phyloP scores from a whole-genome alignment of 2,888 invertebrate species.

The Cantharis rustica region DNA sequence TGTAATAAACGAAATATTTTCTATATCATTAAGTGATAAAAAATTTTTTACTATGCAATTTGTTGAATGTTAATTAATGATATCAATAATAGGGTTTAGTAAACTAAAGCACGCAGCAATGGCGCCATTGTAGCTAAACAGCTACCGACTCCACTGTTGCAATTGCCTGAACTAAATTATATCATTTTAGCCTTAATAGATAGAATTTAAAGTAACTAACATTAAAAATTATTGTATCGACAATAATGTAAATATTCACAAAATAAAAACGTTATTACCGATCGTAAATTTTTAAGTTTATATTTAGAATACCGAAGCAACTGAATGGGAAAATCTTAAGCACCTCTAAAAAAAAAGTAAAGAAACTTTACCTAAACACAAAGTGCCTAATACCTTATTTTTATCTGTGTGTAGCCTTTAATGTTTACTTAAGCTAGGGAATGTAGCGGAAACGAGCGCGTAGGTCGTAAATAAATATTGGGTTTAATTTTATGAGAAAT shows the following conservation, averaged over 20 bases:
- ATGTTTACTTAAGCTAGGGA: too few relatives aligned
- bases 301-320: too few relatives aligned
- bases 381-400: too few relatives aligned
- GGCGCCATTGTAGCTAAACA: background rate
- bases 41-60: slow-evolving; percentile 11
- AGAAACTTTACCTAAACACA: too few relatives aligned
- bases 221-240: background rate
- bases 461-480: too few relatives aligned
- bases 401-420: too few relatives aligned
- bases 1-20: slow-evolving; percentile 27
- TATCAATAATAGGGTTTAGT: background rate
- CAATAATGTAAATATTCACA: background rate
- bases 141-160: background rate
- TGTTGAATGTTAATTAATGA: background rate
- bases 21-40: slow-evolving; percentile 9
- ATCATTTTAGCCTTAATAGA: background rate
- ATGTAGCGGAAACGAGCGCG: too few relatives aligned
- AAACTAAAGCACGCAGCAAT: background rate
- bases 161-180: background rate
- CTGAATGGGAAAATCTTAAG: too few relatives aligned
- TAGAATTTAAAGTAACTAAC: background rate
- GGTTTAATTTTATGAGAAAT: too few relatives aligned
- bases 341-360: too few relatives aligned
- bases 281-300: background rate
- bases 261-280: background rate